phyloP scores from a whole-genome alignment of 2,888 invertebrate species.

The Zaprionus lineosus region DNA sequence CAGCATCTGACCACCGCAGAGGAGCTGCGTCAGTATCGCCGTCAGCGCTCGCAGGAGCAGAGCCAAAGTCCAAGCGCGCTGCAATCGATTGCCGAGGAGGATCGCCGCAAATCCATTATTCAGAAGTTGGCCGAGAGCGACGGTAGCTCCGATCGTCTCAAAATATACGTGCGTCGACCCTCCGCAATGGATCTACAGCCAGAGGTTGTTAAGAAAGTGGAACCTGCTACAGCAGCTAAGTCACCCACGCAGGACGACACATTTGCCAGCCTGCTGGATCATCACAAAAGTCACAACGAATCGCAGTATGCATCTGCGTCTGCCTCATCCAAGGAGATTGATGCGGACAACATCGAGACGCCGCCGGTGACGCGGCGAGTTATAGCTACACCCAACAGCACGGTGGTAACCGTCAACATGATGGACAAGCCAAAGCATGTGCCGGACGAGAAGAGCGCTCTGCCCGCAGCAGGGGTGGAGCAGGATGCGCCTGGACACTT shows the following conservation, averaged over 20 bases:
- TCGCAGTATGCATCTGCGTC: slow-evolving; percentile 35
- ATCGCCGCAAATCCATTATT: slow-evolving; percentile 85
- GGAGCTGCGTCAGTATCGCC: slow-evolving; percentile 84
- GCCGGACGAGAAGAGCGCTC: slow-evolving; percentile 28
- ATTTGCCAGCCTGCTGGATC: slow-evolving; percentile 66
- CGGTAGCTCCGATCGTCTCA: slow-evolving; percentile 84
- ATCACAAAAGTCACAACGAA: slow-evolving; percentile 76
- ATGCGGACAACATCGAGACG: slow-evolving; percentile 95
- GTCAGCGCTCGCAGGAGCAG: slow-evolving; percentile 85
- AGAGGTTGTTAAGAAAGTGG: slow-evolving; percentile 17
- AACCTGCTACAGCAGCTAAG: slow-evolving; percentile 35
- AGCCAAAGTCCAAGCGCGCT: slow-evolving; percentile 83
- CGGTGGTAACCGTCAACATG: slow-evolving; percentile 73
- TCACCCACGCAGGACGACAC: slow-evolving; percentile 61
- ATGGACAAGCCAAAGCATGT: slow-evolving; percentile 55
- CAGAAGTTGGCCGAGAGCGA: slow-evolving; percentile 84
- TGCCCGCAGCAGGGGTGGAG: slow-evolving; percentile 32
- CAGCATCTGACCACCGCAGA: slow-evolving; percentile 83
- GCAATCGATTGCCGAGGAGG: slow-evolving; percentile 86
- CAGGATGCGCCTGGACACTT: slow-evolving; percentile 88
- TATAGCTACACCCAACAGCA: slow-evolving; percentile 68
- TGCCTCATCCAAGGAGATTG: slow-evolving; percentile 89
- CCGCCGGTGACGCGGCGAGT: slow-evolving; percentile 90
- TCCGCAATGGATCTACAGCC: slow-evolving; percentile 66
- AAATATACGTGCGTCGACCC: slow-evolving; percentile 85